A percentile compares a stretch with the other conserved stretches of the same genome.
Evolutionary conservation across 2,113 vertebrate genomes (phyloP).

Genomic region (Willisornis vidua): DNA sequence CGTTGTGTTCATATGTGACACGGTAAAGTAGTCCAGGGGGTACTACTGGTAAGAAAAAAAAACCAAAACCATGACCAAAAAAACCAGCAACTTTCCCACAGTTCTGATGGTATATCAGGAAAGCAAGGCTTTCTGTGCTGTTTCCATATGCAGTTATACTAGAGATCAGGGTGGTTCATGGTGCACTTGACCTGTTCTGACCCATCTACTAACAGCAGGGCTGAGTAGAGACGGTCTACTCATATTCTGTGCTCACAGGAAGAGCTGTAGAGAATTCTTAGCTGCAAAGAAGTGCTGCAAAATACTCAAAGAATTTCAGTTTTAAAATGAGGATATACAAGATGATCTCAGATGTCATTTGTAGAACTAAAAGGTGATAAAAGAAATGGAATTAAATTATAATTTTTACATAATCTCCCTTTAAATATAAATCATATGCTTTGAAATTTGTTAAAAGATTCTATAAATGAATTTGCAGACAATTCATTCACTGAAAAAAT

Average conservation of each 20-base stretch:
- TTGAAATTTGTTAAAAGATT: not conserved
- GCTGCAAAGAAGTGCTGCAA: not conserved
- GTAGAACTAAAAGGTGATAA: not conserved
- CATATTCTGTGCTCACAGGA: not conserved
- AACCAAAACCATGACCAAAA: accelerated
- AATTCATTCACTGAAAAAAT: not conserved
- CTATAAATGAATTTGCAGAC: not conserved
- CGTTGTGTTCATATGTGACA: not conserved
- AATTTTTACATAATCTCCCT: not conserved
- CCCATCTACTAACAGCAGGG: not conserved
- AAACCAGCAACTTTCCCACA: not conserved
- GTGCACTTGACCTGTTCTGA: not conserved
- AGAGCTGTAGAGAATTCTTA: not conserved
- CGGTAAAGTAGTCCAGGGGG: not conserved
- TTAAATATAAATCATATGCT: not conserved
- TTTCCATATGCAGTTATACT: not conserved
- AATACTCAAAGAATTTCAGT: not conserved
- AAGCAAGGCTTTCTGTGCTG: not conserved
- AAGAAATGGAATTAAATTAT: not conserved
- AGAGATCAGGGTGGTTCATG: not conserved
- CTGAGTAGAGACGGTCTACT: not conserved
- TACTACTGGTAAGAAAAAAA: not conserved
- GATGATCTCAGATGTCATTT: not conserved
- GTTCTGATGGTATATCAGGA: not conserved
- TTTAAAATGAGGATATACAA: not conserved